Percentiles rank a stretch among this genome's conserved stretches.
These are phyloP conservation scores for Therioaphis trifolii DNA, from an alignment of 2,888 invertebrate genomes.

Conservation along the genomic window DNA sequence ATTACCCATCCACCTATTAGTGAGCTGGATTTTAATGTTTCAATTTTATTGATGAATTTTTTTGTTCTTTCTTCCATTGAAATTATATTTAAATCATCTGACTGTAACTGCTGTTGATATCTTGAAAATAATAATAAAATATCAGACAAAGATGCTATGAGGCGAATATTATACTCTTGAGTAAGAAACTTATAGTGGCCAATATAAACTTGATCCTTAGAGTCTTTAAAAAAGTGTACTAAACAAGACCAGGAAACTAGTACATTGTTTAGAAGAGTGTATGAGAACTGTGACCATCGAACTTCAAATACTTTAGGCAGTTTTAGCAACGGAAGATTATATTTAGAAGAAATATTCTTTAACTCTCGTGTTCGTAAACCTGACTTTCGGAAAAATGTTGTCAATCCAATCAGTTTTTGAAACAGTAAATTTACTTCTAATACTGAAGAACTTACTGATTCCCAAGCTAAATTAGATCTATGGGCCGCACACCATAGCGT, in stretches of 20 bases:
- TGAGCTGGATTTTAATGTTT: constrained; percentile 4
- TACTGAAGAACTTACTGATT: background rate
- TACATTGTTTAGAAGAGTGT: constrained; percentile 16
- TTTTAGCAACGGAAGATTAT: too few relatives aligned
- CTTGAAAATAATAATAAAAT: constrained; percentile 4
- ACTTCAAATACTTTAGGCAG: constrained; percentile 10
- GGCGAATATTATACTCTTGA: too few relatives aligned
- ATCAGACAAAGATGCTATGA: background rate
- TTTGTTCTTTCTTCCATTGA: constrained; percentile 13
- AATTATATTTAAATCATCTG: constrained; percentile 22
- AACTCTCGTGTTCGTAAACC: background rate
- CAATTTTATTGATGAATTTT: background rate
- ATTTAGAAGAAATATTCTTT: background rate
- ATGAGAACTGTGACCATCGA: constrained; percentile 5
- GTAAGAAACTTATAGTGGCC: background rate
- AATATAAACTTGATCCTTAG: background rate
- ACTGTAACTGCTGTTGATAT: constrained; percentile 31
- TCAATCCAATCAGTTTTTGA: background rate
- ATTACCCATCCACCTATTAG: constrained; percentile 21
- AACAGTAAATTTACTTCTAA: background rate
- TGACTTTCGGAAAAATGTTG: background rate
- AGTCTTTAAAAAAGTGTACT: background rate
- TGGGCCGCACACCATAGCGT: background rate
- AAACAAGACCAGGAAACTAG: constrained; percentile 6
- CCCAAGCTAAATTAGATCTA: constrained; percentile 1